These are phyloP conservation scores for Porites lobata DNA, from an alignment of 92 coral and sea anemone genomes.

Conservation along the genomic window DNA sequence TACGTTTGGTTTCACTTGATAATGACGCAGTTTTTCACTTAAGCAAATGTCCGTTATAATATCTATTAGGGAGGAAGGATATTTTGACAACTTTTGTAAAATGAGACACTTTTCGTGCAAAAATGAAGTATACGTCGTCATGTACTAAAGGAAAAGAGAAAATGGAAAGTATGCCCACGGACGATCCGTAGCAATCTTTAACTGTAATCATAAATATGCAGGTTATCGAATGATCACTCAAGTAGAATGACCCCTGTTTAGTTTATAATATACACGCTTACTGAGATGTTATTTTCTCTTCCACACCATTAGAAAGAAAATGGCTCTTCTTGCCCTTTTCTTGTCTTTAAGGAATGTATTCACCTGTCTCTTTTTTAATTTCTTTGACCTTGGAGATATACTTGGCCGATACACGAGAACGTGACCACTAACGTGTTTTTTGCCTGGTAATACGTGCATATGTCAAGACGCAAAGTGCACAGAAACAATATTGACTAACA, in stretches of 20 bases:
- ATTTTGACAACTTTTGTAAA: neutral
- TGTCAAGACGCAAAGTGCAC: neutral
- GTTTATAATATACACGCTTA: neutral
- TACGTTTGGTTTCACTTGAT: neutral
- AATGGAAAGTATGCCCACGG: too few species aligned
- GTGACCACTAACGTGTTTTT: neutral
- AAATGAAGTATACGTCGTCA: too few species aligned
- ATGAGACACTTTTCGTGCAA: neutral
- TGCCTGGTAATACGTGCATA: slow-evolving; percentile 17
- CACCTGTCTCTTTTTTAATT: neutral
- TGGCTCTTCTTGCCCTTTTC: neutral
- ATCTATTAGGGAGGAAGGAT: too few species aligned
- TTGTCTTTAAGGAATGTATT: neutral
- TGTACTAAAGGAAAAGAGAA: too few species aligned
- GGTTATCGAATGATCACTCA: neutral
- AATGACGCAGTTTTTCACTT: slow-evolving; percentile 25
- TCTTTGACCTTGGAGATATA: neutral
- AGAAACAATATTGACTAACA: slow-evolving; percentile 17
- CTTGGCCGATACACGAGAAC: neutral
- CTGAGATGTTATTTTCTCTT: too few species aligned
- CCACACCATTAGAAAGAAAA: neutral
- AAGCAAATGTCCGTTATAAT: neutral
- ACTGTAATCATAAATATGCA: neutral
- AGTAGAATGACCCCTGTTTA: neutral
- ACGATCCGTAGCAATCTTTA: too few species aligned